phyloP scores from a whole-genome alignment of 1,140 invertebrate species.

The Holcopasites calliopsidis region DNA sequence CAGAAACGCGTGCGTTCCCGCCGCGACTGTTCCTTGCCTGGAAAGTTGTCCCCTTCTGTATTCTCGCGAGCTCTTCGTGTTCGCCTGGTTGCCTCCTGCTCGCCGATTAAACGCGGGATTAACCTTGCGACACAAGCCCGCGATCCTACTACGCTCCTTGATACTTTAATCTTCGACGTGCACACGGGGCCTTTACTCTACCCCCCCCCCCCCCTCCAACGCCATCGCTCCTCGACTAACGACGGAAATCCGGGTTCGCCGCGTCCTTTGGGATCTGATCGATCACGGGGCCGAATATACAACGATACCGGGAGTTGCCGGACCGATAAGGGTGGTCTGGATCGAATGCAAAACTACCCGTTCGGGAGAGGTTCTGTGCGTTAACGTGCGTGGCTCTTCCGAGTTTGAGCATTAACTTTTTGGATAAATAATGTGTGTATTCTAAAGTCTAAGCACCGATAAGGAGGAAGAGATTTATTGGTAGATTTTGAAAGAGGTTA shows the following conservation, averaged over 20 bases:
- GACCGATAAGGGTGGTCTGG: neutral
- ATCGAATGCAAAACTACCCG: neutral
- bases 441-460: too few species aligned
- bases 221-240: too few species aligned
- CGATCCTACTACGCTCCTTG: constrained; percentile 35
- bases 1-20: constrained; percentile 3
- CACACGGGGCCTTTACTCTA: constrained; percentile 32
- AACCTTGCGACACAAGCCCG: constrained; percentile 14
- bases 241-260: neutral
- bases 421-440: too few species aligned
- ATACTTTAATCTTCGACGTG: constrained; percentile 49
- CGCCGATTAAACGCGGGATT: constrained; percentile 56
- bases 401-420: too few species aligned
- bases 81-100: constrained; percentile 2
- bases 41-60: constrained; percentile 41
- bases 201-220: neutral
- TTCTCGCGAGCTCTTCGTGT: neutral
- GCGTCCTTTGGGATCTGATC: constrained; percentile 8
- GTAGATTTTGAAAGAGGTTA: too few species aligned
- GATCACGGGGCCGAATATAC: neutral
- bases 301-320: neutral
- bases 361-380: neutral
- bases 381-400: too few species aligned
- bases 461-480: too few species aligned
- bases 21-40: constrained; percentile 31